A percentile compares a stretch with the other conserved stretches of the same genome.
Conservation (phyloP, 2,888 invertebrate genomes). For the Girardia tigrina region DNA sequence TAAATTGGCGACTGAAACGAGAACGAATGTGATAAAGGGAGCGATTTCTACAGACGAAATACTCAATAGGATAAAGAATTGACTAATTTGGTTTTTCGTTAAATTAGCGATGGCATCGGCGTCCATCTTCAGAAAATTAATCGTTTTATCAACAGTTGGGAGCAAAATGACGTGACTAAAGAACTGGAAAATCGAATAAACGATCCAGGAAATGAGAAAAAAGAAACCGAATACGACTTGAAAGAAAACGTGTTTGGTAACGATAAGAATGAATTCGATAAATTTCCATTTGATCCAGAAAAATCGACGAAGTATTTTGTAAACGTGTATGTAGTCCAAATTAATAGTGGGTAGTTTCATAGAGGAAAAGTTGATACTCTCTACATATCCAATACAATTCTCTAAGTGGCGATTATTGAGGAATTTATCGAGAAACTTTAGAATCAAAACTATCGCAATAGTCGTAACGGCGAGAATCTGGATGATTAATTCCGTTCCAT, state of each 20-base stretch:
- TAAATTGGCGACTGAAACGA: background rate
- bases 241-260: background rate
- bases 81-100: background rate
- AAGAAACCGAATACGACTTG: background rate
- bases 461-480: background rate
- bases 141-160: background rate
- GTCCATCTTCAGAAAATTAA: background rate
- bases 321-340: background rate
- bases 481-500: constrained; percentile 13
- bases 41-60: background rate
- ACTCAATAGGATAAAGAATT: background rate
- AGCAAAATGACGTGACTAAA: background rate
- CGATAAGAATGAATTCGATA: background rate
- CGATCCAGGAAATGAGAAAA: background rate
- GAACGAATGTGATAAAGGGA: background rate
- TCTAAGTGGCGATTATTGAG: background rate
- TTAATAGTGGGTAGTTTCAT: background rate
- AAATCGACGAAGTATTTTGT: background rate
- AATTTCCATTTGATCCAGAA: background rate
- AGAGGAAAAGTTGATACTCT: background rate
- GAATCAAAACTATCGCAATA: background rate
- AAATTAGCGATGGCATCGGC: background rate
- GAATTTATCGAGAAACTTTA: constrained; percentile 7
- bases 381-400: background rate
- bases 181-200: background rate